These are phyloP conservation scores for Propithecus coquereli DNA, from an alignment of 2,113 vertebrate genomes.

Conservation along the genomic window DNA sequence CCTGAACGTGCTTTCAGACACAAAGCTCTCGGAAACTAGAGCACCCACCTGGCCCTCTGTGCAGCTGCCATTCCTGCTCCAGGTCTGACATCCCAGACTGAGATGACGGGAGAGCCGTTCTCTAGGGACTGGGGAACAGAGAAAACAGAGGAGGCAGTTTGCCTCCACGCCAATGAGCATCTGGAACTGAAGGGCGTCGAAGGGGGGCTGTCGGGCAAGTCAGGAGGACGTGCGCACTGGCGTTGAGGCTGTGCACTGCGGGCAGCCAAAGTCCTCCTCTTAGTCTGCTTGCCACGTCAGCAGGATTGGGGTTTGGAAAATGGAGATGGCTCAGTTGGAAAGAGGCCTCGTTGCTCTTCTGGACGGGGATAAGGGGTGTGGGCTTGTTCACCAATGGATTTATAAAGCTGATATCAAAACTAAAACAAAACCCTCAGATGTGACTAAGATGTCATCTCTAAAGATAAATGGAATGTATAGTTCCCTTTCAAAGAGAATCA, in stretches of 20 bases:
- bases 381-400: not conserved
- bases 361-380: not conserved
- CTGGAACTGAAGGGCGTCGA: not conserved
- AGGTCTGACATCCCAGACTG: not conserved
- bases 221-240: not conserved
- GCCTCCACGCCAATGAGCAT: too few species aligned
- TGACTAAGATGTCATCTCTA: too few species aligned
- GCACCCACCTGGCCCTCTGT: not conserved
- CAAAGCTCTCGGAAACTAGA: not conserved
- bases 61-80: too few species aligned
- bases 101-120: not conserved
- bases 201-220: not conserved
- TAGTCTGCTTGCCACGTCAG: not conserved
- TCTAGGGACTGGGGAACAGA: not conserved
- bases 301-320: not conserved
- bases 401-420: too few species aligned
- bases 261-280: too few species aligned
- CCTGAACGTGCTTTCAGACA: not conserved
- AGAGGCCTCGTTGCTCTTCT: not conserved
- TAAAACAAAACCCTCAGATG: too few species aligned
- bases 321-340: not conserved
- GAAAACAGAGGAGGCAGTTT: not conserved
- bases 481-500: too few species aligned
- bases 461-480: too few species aligned
- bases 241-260: not conserved